A percentile compares a stretch with the other conserved stretches of the same genome.
These are phyloP conservation scores for Syngnathus typhle DNA, from an alignment of 2,113 vertebrate genomes.

Conservation along the genomic window DNA sequence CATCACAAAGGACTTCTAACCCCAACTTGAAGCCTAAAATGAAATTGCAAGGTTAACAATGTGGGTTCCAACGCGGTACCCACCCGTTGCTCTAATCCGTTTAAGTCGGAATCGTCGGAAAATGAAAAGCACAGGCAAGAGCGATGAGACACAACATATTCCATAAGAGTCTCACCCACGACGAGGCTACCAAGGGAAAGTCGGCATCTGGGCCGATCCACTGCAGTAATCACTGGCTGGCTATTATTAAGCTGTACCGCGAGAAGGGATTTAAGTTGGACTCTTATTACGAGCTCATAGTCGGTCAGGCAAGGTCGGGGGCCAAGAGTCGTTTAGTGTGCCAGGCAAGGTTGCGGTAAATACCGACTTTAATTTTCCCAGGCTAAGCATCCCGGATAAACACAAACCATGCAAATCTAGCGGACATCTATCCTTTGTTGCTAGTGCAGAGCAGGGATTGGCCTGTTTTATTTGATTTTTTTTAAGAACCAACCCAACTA, in stretches of 20 bases:
- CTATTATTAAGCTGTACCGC: constrained; percentile 59
- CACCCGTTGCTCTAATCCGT: neutral
- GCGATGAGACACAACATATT: constrained; percentile 20
- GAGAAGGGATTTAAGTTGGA: constrained; percentile 46
- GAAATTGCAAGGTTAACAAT: no score
- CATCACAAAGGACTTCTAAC: no score
- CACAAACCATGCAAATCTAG: constrained; percentile 5
- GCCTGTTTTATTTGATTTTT: constrained; percentile 5
- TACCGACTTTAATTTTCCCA: constrained; percentile 28
- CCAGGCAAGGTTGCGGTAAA: constrained; percentile 7
- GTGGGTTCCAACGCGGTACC: no score
- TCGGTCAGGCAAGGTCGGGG: constrained; percentile 41
- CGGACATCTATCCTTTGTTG: neutral
- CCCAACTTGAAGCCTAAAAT: no score
- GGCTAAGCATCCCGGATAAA: constrained; percentile 4
- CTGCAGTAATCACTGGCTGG: constrained; percentile 65
- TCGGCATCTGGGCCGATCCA: constrained; percentile 59
- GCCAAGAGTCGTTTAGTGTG: constrained; percentile 10
- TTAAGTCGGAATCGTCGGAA: constrained; percentile 28
- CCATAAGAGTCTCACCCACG: constrained; percentile 34
- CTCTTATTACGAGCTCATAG: constrained; percentile 37
- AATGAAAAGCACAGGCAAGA: constrained; percentile 8
- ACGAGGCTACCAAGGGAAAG: constrained; percentile 62
- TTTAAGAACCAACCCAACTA: neutral
- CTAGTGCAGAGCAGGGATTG: neutral